phyloP scores from a whole-genome alignment of 1,140 invertebrate species.

The Chlorops oryzae region DNA sequence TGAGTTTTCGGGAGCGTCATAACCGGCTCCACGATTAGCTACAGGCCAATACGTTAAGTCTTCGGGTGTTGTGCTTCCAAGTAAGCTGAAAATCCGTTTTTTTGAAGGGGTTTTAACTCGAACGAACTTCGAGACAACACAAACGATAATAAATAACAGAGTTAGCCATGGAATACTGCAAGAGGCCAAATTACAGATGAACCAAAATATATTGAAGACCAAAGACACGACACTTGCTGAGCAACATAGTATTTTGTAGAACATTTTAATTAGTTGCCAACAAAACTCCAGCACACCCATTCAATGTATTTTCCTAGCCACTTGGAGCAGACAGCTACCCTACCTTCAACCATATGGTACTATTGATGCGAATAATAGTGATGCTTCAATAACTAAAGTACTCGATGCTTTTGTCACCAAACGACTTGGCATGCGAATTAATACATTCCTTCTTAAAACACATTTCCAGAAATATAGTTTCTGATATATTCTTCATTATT shows the following conservation, averaged over 20 bases:
- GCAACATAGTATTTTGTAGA: constrained; percentile 40
- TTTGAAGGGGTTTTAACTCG: constrained; percentile 41
- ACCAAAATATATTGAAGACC: constrained; percentile 42
- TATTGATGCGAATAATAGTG: no score
- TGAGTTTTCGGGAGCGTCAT: constrained; percentile 46
- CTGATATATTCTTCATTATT: no score
- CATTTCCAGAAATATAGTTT: no score
- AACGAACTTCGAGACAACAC: constrained; percentile 43
- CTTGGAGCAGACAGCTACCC: no score
- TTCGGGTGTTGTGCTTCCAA: constrained; percentile 22
- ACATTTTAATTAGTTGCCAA: constrained; percentile 41
- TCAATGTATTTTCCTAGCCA: constrained; percentile 18
- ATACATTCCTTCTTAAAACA: no score
- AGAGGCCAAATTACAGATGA: constrained; percentile 40
- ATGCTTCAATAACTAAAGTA: no score
- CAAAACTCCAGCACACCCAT: constrained; percentile 36
- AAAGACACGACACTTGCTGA: constrained; percentile 36
- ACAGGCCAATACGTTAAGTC: constrained; percentile 43
- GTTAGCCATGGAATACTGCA: constrained; percentile 39
- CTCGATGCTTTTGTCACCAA: no score
- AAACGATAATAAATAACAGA: constrained; percentile 32
- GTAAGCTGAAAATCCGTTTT: constrained; percentile 33
- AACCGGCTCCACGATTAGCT: constrained; percentile 38
- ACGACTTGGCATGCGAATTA: no score
- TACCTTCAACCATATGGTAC: no score